These are phyloP conservation scores for Petrocephalus sullivani DNA, from an alignment of 2,797 vertebrate genomes.

Conservation along the genomic window DNA sequence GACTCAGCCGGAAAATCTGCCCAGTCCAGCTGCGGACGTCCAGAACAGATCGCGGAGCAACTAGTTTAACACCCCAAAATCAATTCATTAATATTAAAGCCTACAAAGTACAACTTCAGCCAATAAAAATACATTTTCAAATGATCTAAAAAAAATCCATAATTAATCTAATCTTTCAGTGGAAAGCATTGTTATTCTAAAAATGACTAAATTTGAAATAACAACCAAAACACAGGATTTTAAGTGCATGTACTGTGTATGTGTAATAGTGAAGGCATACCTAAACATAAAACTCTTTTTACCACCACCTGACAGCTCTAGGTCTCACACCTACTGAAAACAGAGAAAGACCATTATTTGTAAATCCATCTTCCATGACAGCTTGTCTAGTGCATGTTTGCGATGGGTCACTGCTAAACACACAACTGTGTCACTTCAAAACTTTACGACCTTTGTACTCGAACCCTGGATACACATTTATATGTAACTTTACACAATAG, in stretches of 20 bases:
- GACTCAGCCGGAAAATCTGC: neutral
- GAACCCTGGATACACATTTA: neutral
- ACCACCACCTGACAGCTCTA: neutral
- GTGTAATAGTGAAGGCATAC: neutral
- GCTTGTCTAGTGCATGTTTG: neutral
- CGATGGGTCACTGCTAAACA: neutral
- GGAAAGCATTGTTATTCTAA: neutral
- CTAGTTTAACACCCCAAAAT: neutral
- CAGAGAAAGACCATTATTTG: neutral
- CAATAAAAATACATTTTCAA: too few relatives aligned
- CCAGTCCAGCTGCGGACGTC: too few relatives aligned
- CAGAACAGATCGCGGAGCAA: neutral
- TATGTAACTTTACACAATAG: neutral
- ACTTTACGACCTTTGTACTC: neutral
- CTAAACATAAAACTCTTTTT: neutral
- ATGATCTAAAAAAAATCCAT: too few relatives aligned
- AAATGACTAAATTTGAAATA: neutral
- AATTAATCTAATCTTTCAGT: neutral
- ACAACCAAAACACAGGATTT: neutral
- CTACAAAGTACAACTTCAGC: neutral
- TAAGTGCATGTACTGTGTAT: neutral
- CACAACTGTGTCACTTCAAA: neutral
- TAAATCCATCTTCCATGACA: neutral
- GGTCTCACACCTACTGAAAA: neutral
- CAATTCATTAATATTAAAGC: neutral